phyloP scores from a whole-genome alignment of 2,797 vertebrate species.

The Dicrostonyx torquatus region DNA sequence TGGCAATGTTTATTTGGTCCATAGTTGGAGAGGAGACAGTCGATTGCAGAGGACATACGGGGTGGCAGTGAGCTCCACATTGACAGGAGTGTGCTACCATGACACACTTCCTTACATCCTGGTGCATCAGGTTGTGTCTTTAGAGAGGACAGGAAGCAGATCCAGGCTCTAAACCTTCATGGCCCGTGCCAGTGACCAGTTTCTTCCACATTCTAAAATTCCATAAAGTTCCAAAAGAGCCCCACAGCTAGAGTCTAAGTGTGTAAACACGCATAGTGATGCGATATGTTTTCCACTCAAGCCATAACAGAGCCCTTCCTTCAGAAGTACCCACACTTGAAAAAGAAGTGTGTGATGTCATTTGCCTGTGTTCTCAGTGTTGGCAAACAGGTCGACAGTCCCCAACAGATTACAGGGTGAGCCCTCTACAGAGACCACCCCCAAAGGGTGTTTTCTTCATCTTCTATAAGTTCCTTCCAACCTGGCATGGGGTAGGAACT shows the following conservation, averaged over 20 bases:
- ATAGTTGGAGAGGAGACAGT: background rate
- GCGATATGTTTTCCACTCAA: background rate
- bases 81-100: background rate
- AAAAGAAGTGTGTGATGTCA: background rate
- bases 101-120: too few species aligned
- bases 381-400: constrained; percentile 49
- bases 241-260: background rate
- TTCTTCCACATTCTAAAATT: background rate
- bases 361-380: constrained; percentile 15
- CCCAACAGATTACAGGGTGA: constrained; percentile 39
- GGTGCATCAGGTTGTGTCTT: background rate
- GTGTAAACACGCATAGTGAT: background rate
- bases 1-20: background rate
- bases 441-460: constrained; percentile 63
- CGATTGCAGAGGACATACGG: background rate
- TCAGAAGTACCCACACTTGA: constrained; percentile 1
- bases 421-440: constrained; percentile 56
- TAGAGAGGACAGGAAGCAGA: background rate
- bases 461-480: constrained; percentile 66
- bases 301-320: background rate
- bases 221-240: background rate
- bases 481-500: constrained; percentile 42
- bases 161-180: background rate
- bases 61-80: background rate
- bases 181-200: background rate